Conservation (phyloP, 2,113 vertebrate genomes). For the Myotis lucifugus region DNA sequence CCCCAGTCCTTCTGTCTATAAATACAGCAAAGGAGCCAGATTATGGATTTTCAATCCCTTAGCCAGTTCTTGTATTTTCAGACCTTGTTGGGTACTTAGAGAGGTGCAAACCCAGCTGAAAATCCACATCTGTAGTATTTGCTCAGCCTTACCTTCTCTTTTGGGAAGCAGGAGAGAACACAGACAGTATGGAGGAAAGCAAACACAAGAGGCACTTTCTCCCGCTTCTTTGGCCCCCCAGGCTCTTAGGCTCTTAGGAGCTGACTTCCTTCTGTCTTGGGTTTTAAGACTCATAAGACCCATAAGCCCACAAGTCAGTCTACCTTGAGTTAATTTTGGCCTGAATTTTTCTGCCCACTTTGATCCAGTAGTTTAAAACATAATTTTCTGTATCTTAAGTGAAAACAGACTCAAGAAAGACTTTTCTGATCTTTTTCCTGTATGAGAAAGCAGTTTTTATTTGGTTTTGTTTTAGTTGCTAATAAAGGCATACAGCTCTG, state of each 20-base stretch:
- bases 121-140: neutral
- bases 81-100: neutral
- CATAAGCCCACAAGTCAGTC: neutral
- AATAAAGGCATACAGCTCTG: neutral
- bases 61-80: neutral
- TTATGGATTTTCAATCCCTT: neutral
- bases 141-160: neutral
- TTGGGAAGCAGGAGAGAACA: neutral
- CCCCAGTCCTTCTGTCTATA: neutral
- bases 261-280: neutral
- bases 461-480: slow-evolving; percentile 61
- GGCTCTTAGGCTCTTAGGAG: neutral
- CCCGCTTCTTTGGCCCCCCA: neutral
- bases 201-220: neutral
- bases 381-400: slow-evolving; percentile 42
- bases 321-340: slow-evolving; percentile 40
- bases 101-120: neutral
- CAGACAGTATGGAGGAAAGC: neutral
- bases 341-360: slow-evolving; percentile 8
- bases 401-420: slow-evolving; percentile 30
- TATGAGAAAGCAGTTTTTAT: slow-evolving; percentile 18
- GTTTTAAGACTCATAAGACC: neutral
- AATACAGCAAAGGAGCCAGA: neutral
- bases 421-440: slow-evolving; percentile 3
- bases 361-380: neutral